These are phyloP conservation scores for Drosophila melanosoma DNA, from an alignment of 2,888 invertebrate species.

Conservation along the genomic window DNA sequence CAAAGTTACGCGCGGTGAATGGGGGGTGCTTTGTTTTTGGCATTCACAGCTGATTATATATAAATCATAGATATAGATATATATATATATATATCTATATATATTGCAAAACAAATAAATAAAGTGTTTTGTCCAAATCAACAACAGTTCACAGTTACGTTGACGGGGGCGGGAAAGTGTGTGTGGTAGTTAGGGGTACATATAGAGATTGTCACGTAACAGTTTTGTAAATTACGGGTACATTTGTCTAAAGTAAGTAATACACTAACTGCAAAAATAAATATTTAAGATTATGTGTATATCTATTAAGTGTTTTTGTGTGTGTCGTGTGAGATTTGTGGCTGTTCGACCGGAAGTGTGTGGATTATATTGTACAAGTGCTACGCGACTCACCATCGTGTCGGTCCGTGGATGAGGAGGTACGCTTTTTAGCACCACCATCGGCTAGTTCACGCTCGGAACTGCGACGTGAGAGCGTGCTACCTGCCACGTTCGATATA, in stretches of 20 bases:
- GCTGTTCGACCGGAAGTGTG: slow-evolving; percentile 29
- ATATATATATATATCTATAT: slow-evolving; percentile 6
- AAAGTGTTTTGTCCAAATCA: slow-evolving; percentile 22
- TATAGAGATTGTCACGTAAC: slow-evolving; percentile 30
- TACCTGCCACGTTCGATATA: slow-evolving; percentile 94
- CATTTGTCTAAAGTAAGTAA: slow-evolving; percentile 52
- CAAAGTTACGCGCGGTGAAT: slow-evolving; percentile 23
- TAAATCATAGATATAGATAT: slow-evolving; percentile 7
- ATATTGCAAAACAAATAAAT: slow-evolving; percentile 36
- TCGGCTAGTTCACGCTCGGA: slow-evolving; percentile 92
- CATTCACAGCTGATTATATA: slow-evolving; percentile 12
- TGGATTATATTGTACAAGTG: slow-evolving; percentile 1
- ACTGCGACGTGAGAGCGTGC: slow-evolving; percentile 92
- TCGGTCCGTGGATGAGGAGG: slow-evolving; percentile 90
- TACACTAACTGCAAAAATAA: slow-evolving; percentile 73
- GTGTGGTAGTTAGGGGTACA: slow-evolving; percentile 14
- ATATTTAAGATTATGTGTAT: slow-evolving; percentile 63
- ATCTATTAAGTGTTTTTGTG: slow-evolving; percentile 19
- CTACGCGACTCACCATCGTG: slow-evolving; percentile 87
- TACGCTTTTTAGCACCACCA: slow-evolving; percentile 89
- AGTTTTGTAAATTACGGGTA: slow-evolving; percentile 38
- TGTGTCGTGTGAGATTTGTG: slow-evolving; percentile 33
- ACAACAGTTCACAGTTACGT: slow-evolving; percentile 49
- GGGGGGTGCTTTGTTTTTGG: neutral
- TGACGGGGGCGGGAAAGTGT: slow-evolving; percentile 3